phyloP scores from a whole-genome alignment of 2,797 vertebrate genomes.

The Crenuchus spilurus region DNA sequence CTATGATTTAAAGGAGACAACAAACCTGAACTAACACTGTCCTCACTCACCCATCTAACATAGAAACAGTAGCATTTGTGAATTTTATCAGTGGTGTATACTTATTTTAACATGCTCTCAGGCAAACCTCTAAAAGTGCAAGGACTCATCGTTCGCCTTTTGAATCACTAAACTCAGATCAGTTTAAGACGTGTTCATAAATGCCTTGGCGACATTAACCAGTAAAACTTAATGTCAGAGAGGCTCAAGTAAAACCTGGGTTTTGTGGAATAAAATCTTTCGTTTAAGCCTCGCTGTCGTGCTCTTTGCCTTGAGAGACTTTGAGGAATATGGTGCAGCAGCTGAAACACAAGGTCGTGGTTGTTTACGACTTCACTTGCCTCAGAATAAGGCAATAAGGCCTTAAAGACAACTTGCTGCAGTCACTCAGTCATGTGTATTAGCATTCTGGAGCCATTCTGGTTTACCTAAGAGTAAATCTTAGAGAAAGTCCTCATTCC shows the following conservation, averaged over 20 bases:
- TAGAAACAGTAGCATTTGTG: too few relatives aligned
- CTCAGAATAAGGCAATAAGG: background rate
- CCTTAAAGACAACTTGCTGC: background rate
- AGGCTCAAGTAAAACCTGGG: conserved; percentile 69
- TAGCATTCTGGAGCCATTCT: background rate
- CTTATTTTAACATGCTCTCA: background rate
- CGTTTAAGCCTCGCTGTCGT: background rate
- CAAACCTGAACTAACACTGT: too few relatives aligned
- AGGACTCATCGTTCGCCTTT: conserved; percentile 67
- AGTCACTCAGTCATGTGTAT: background rate
- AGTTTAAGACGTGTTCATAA: conserved; percentile 74
- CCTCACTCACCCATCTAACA: too few relatives aligned
- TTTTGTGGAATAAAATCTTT: conserved; percentile 28
- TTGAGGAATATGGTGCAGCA: background rate
- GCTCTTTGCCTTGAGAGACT: background rate
- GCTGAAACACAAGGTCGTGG: background rate
- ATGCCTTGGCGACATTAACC: conserved; percentile 73
- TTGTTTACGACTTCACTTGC: background rate
- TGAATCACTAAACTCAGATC: conserved; percentile 72
- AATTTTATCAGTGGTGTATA: too few relatives aligned
- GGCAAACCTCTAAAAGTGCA: conserved; percentile 67
- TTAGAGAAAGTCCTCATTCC: background rate
- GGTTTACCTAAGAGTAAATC: background rate
- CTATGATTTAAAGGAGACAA: too few relatives aligned
- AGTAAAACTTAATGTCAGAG: conserved; percentile 68